A percentile compares a stretch with the other conserved stretches of the same genome.
Evolutionary conservation across 2,888 invertebrate species (phyloP).

Genomic region (Corbicula japonica): DNA sequence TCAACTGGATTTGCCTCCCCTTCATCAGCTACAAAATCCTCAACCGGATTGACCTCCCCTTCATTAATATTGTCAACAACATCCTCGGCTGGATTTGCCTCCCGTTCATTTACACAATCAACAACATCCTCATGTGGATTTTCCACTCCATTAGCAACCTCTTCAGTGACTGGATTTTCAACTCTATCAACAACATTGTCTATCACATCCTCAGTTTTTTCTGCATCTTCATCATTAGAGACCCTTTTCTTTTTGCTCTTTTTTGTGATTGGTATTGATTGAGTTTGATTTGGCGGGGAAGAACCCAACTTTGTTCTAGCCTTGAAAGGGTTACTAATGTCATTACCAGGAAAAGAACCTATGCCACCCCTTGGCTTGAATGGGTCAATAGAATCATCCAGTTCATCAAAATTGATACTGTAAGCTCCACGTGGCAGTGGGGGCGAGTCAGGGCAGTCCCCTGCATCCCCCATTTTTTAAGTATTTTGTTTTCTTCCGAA

Average conservation of each 20-base stretch:
- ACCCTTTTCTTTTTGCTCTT: too few relatives aligned
- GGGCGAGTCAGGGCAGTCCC: constrained; percentile 53
- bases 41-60: too few relatives aligned
- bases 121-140: background rate
- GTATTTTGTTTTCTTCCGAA: too few relatives aligned
- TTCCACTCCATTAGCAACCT: background rate
- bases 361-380: constrained; percentile 76
- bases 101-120: background rate
- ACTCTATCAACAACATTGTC: background rate
- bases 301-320: constrained; percentile 70
- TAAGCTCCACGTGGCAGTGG: constrained; percentile 87
- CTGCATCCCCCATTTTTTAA: constrained; percentile 52
- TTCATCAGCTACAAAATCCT: too few relatives aligned
- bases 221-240: too few relatives aligned
- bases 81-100: background rate
- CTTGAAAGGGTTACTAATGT: constrained; percentile 79
- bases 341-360: constrained; percentile 69
- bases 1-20: too few relatives aligned
- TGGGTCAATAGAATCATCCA: constrained; percentile 81
- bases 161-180: background rate
- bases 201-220: too few relatives aligned
- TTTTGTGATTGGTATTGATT: background rate
- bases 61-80: too few relatives aligned
- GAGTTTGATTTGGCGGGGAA: constrained; percentile 71
- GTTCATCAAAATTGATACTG: constrained; percentile 84